Evolutionary conservation across 2,797 vertebrate genomes (phyloP), one percentile per base, ranked within the genome.

Genomic region (Coranthus polyacanthus): DNA sequence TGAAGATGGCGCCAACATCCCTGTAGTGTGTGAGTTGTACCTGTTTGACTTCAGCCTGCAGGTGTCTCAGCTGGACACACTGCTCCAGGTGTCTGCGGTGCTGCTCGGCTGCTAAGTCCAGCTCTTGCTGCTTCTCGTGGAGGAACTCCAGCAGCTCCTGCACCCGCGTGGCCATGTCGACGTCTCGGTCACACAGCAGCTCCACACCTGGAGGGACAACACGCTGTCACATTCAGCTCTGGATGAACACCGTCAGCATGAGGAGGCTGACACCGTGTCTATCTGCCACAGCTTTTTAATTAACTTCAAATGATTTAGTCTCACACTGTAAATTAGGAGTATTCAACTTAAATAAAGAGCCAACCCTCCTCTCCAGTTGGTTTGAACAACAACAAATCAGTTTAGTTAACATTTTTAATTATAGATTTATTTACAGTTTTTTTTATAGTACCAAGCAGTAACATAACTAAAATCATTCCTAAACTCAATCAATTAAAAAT

Each of bases 11-110:
- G n/a, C 38, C 21, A 51, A 44, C 42, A 55, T 37, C 26, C 18
- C 49, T 16, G 18, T n/a, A 3, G 3, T 34, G 13, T 32, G 16
- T 3, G 29, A 24, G 4, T 12, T 50, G 3, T 50, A 98, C 98
- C 97, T 99, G 98, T 79, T 99, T 99, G 81, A 99, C 98, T 82
- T 99, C 98, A 0, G 97, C 97, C 94, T 99, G 98, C 79, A 99
- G 94, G 85, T 99, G 98, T n/a, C 98, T 96, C 39, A 99, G 94
- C 73, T 99, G 90, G 47, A 98, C 96, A 0, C 97, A 98, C 82
- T 98, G 97, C 88, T 99, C 98, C 88, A 99, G 85, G 90, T 98
- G 98, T 44, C 97, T 95, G 70, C 98, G 94, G 74, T 98, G 98
- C 91, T 98, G 98, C 83, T 99, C 98, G 0, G 97, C 96, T 0